phyloP scores from a whole-genome alignment of 2,113 vertebrate genomes.

The Pseudopipra pipra region DNA sequence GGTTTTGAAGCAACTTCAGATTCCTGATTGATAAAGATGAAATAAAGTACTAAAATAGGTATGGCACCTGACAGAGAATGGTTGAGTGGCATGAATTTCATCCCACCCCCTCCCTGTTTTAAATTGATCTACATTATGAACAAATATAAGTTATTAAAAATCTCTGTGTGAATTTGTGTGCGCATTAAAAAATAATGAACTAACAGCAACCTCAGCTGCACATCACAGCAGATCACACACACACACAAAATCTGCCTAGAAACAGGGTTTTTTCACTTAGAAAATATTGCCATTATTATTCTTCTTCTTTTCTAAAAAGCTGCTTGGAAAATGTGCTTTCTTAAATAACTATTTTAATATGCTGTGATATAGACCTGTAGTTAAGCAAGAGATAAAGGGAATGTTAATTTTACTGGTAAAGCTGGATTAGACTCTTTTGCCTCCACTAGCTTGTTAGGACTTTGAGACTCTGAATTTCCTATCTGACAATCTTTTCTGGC shows the following conservation, averaged over 20 bases:
- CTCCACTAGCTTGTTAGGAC: neutral
- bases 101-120: neutral
- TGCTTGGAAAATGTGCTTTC: neutral
- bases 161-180: neutral
- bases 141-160: constrained; percentile 10
- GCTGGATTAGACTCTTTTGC: neutral
- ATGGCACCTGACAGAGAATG: neutral
- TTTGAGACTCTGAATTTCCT: neutral
- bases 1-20: neutral
- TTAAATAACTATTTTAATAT: neutral
- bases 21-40: neutral
- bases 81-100: neutral
- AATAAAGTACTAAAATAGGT: constrained; percentile 11
- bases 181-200: neutral
- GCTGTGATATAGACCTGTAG: neutral
- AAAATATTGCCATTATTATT: neutral
- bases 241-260: neutral
- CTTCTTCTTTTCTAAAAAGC: neutral
- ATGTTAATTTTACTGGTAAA: constrained; percentile 21
- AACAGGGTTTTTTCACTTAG: neutral
- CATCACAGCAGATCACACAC: neutral
- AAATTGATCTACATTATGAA: neutral
- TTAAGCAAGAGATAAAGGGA: neutral
- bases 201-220: neutral
- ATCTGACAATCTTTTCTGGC: neutral